A percentile compares a stretch with the other conserved stretches of the same genome.
phyloP scores from a whole-genome alignment of 2,888 invertebrate species.

The Anthrax anthrax region DNA sequence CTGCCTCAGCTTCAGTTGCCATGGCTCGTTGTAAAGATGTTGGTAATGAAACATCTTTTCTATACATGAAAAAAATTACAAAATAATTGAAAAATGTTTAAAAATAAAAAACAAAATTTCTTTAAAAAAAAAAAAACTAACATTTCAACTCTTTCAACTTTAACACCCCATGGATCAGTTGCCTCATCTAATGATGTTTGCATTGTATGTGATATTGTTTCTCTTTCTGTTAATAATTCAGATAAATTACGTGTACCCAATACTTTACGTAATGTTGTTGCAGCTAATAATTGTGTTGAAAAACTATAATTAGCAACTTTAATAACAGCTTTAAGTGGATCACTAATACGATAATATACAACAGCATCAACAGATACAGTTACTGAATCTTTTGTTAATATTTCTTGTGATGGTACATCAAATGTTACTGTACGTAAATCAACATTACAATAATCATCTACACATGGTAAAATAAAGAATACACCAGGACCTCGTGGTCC shows the following conservation, averaged over 20 bases:
- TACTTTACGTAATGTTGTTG: constrained; percentile 77
- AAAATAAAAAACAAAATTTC: background rate
- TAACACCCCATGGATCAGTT: constrained; percentile 78
- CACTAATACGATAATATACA: constrained; percentile 68
- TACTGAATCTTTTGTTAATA: constrained; percentile 85
- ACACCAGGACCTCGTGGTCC: constrained; percentile 77
- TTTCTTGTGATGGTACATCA: constrained; percentile 94
- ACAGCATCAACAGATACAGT: constrained; percentile 90
- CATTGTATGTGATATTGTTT: constrained; percentile 84
- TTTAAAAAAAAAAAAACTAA: constrained; percentile 35
- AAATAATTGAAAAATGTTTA: too few relatives aligned
- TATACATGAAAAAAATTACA: constrained; percentile 22
- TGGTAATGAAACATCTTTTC: constrained; percentile 66
- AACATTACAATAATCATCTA: constrained; percentile 83
- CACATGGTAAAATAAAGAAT: constrained; percentile 88
- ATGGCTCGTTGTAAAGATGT: constrained; percentile 64
- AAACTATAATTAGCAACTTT: constrained; percentile 65
- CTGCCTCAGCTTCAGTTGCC: constrained; percentile 72
- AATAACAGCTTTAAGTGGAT: constrained; percentile 61
- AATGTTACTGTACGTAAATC: constrained; percentile 89
- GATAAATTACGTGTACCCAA: constrained; percentile 83
- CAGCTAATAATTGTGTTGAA: constrained; percentile 67
- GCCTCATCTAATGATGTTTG: constrained; percentile 70
- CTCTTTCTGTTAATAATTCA: constrained; percentile 82
- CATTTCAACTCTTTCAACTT: constrained; percentile 92